Percentiles rank a stretch among this genome's conserved stretches.
These are phyloP conservation scores for Zapornia atra DNA, from an alignment of 2,113 vertebrate genomes.

Conservation along the genomic window DNA sequence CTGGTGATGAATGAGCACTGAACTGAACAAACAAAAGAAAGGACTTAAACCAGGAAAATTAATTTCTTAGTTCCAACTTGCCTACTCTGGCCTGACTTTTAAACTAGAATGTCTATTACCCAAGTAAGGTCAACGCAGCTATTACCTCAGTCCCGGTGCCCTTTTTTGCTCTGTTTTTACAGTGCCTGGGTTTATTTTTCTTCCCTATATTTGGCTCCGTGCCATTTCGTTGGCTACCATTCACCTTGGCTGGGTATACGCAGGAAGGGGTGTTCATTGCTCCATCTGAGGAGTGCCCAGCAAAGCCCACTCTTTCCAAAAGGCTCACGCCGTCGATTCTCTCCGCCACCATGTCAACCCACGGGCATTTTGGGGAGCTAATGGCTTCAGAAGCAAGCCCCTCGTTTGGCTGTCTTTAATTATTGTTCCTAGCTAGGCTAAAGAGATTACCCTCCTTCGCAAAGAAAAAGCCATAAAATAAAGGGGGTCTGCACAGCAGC, in stretches of 20 bases:
- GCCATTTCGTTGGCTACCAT: background rate
- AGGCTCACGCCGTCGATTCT: rapidly evolving
- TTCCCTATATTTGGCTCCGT: background rate
- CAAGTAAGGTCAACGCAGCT: background rate
- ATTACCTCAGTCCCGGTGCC: background rate
- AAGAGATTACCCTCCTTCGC: background rate
- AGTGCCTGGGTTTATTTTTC: constrained; percentile 22
- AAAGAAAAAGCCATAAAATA: background rate
- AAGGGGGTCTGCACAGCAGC: background rate
- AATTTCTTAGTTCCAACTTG: background rate
- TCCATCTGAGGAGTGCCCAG: background rate
- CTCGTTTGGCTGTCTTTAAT: background rate
- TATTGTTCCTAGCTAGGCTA: background rate
- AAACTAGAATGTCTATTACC: background rate
- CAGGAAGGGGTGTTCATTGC: background rate
- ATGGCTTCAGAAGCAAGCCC: background rate
- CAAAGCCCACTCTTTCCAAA: background rate
- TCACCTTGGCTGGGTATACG: background rate
- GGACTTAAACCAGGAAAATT: background rate
- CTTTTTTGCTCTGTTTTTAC: background rate
- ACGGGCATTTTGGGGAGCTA: background rate
- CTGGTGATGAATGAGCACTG: background rate
- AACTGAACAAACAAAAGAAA: background rate
- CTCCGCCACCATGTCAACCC: background rate
- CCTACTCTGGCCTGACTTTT: background rate